Evolutionary conservation across 2,797 vertebrate genomes (phyloP).

Genomic region (Picus viridis): DNA sequence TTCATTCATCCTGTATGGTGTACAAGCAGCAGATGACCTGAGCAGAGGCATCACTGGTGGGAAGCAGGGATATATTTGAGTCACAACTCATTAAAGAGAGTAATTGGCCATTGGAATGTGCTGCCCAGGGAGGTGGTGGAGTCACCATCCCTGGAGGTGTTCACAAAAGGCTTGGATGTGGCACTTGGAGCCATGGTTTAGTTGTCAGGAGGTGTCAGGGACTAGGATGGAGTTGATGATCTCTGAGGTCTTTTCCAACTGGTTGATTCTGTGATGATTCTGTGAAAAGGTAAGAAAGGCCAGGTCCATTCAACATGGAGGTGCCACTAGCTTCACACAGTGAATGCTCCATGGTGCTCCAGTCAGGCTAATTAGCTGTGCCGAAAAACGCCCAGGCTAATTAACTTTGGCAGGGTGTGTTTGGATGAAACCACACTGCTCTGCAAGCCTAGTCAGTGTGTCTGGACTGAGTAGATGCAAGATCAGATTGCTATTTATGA

Average conservation of each 20-base stretch:
- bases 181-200: too few relatives aligned
- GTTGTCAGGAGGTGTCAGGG: too few relatives aligned
- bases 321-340: not conserved
- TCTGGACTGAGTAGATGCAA: not conserved
- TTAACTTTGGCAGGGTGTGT: not conserved
- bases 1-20: not conserved
- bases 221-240: too few relatives aligned
- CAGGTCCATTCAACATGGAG: not conserved
- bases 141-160: too few relatives aligned
- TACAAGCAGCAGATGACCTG: not conserved
- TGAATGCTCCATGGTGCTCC: not conserved
- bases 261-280: too few relatives aligned
- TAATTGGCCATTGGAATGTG: too few relatives aligned
- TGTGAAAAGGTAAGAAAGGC: not conserved
- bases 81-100: not conserved
- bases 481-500: conserved; percentile 32
- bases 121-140: too few relatives aligned
- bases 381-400: not conserved
- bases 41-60: not conserved
- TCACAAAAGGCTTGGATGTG: too few relatives aligned
- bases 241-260: too few relatives aligned
- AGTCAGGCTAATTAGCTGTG: not conserved
- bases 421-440: not conserved
- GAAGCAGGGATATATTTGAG: not conserved
- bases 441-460: not conserved